A percentile compares a stretch with the other conserved stretches of the same genome.
Conservation (phyloP, 2,888 invertebrate genomes). For the Bugulina stolonifera region DNA sequence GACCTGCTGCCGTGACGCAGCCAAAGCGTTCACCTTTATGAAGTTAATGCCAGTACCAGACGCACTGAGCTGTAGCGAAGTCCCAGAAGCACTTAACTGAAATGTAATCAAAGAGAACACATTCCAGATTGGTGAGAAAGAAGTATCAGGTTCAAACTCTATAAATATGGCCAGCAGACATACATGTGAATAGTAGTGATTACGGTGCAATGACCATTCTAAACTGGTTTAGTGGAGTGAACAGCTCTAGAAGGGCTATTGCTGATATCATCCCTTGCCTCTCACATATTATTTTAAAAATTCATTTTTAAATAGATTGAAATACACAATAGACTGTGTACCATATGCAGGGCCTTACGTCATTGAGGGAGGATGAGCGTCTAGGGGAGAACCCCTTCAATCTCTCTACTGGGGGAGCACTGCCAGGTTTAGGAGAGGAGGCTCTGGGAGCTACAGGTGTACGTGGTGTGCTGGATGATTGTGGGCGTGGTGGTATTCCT, state of each 20-base stretch:
- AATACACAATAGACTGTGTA: no score
- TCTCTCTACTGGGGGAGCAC: neutral
- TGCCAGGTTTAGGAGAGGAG: constrained; percentile 24
- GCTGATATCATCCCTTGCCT: no score
- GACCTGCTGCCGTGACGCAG: constrained; percentile 36
- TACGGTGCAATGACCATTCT: no score
- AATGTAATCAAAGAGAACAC: neutral
- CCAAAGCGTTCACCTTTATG: constrained; percentile 45
- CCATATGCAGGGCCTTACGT: neutral
- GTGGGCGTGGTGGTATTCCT: constrained; percentile 30
- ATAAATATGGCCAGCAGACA: no score
- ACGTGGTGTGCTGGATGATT: constrained; percentile 9
- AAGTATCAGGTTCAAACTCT: no score
- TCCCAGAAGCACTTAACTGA: neutral
- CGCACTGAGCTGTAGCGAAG: constrained; percentile 36
- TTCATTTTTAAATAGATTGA: no score
- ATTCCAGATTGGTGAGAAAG: no score
- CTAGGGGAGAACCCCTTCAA: neutral
- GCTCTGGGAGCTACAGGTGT: constrained; percentile 20
- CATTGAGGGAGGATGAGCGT: neutral
- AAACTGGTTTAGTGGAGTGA: no score
- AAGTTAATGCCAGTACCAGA: constrained; percentile 43
- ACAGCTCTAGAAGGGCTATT: no score
- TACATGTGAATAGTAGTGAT: no score
- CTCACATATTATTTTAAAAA: no score